These are phyloP conservation scores for Symphodus melops DNA, from an alignment of 2,113 vertebrate genomes.

Conservation along the genomic window DNA sequence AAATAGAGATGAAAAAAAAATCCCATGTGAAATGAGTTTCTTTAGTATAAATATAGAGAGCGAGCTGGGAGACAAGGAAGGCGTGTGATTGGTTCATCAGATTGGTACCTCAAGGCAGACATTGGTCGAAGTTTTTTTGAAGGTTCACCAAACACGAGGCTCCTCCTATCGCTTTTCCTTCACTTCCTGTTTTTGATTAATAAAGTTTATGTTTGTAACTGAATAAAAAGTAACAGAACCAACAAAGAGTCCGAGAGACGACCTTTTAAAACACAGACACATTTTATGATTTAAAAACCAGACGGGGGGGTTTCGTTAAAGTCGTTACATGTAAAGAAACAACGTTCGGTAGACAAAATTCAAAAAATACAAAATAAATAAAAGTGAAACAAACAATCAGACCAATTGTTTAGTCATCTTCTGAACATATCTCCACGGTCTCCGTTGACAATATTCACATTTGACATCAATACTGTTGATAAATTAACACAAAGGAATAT, in stretches of 20 bases:
- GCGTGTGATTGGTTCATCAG: too few relatives aligned
- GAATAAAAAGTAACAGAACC: background rate
- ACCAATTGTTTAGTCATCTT: conserved; percentile 74
- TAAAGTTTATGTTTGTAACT: too few relatives aligned
- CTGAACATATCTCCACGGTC: conserved; percentile 78
- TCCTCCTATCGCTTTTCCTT: too few relatives aligned
- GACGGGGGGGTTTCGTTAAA: conserved; percentile 77
- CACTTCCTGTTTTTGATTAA: too few relatives aligned
- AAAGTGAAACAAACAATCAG: conserved; percentile 72
- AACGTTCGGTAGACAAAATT: conserved; percentile 81
- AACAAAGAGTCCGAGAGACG: conserved; percentile 32
- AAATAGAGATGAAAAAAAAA: too few relatives aligned
- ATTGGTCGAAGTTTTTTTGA: too few relatives aligned
- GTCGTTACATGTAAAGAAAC: conserved; percentile 82
- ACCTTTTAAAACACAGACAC: conserved; percentile 82
- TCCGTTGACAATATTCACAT: conserved; percentile 80
- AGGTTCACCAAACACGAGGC: too few relatives aligned
- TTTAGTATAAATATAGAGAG: too few relatives aligned
- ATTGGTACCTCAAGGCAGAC: too few relatives aligned
- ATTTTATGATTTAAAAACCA: conserved; percentile 86
- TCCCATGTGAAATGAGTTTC: too few relatives aligned
- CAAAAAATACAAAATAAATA: conserved; percentile 79
- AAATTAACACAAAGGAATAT: conserved; percentile 80
- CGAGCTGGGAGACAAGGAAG: too few relatives aligned
- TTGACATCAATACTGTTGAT: conserved; percentile 84